A percentile compares a stretch with the other conserved stretches of the same genome.
Evolutionary conservation across 1,140 invertebrate genomes (phyloP).

Genomic region (Pseudomyrmex sp.): DNA sequence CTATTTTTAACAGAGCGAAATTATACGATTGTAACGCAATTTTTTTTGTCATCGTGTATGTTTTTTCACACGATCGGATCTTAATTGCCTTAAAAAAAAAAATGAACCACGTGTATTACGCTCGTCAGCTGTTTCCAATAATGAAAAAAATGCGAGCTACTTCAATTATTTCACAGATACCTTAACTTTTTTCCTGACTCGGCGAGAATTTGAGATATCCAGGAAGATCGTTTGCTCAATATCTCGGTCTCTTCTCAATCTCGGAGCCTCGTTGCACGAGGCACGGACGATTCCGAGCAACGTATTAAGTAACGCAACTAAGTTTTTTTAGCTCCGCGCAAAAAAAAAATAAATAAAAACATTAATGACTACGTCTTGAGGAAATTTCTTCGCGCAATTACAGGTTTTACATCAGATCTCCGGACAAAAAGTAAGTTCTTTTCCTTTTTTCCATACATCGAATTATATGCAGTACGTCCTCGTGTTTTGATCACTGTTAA

Average conservation of each 20-base stretch:
- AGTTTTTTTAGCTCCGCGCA: no score
- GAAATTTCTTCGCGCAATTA: constrained; percentile 56
- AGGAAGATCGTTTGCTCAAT: background rate
- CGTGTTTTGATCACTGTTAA: background rate
- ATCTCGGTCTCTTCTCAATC: background rate
- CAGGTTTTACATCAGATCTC: constrained; percentile 67
- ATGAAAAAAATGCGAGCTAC: constrained; percentile 66
- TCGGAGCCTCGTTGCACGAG: constrained; percentile 6
- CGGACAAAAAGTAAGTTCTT: constrained; percentile 27
- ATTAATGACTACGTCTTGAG: no score
- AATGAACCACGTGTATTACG: constrained; percentile 55
- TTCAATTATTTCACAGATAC: constrained; percentile 71
- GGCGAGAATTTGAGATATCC: constrained; percentile 29
- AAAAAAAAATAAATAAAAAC: no score
- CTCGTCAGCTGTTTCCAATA: constrained; percentile 69
- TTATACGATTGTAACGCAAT: background rate
- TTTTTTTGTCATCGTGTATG: constrained; percentile 24
- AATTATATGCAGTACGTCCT: no score
- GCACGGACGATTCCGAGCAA: constrained; percentile 54
- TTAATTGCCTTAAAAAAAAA: constrained; percentile 51
- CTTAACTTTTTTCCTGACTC: constrained; percentile 68
- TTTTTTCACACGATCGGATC: constrained; percentile 54
- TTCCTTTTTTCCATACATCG: background rate
- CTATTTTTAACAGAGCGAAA: constrained; percentile 32
- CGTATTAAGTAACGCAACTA: constrained; percentile 57